Evolutionary conservation across 2,797 vertebrate genomes (phyloP).

Genomic region (Phyllotis vaccarum): DNA sequence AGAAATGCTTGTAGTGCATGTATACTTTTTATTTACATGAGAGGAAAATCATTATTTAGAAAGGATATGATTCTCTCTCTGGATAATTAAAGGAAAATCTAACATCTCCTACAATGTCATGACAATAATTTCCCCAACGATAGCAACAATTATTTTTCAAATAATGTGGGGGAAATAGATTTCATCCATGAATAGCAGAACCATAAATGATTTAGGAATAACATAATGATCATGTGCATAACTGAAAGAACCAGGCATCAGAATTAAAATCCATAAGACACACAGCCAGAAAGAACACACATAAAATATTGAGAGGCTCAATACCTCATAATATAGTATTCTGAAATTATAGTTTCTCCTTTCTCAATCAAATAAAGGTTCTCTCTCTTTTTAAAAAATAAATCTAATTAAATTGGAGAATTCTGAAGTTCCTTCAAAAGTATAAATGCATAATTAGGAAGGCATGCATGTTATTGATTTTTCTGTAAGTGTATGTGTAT

Average conservation of each 20-base stretch:
- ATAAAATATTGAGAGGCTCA: not conserved
- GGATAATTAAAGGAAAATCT: not conserved
- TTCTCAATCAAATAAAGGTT: not conserved
- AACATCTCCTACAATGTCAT: not conserved
- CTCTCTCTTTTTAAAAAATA: not conserved
- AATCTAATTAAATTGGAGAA: not conserved
- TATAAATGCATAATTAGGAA: not conserved
- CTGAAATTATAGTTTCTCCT: not conserved
- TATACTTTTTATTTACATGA: not conserved
- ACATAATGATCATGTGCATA: not conserved
- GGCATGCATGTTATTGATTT: not conserved
- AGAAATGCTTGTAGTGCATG: not conserved
- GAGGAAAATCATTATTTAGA: conserved; percentile 26
- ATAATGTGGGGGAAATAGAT: not conserved
- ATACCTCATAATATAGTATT: not conserved
- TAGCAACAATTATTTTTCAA: not conserved
- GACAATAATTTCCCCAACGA: not conserved
- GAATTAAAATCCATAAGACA: not conserved
- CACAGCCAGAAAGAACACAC: not conserved
- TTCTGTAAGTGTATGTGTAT: not conserved
- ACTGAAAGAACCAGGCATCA: not conserved
- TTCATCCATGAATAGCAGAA: not conserved
- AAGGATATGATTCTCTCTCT: not conserved
- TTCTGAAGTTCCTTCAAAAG: not conserved
- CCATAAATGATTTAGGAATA: conserved; percentile 9